These are phyloP conservation scores for Acromyrmex heyeri DNA, from an alignment of 1,140 invertebrate species.

Conservation along the genomic window DNA sequence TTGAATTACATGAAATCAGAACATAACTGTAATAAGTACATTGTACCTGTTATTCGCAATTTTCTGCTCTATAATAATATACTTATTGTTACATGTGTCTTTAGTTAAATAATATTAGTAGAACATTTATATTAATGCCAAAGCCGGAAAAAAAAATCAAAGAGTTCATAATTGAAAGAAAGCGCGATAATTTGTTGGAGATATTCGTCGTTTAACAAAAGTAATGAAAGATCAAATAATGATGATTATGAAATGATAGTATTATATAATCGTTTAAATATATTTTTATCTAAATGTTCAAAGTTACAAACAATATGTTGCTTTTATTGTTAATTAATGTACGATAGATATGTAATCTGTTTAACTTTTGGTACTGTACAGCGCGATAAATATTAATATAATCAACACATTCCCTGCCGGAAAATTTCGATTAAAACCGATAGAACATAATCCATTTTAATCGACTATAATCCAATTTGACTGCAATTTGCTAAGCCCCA, in stretches of 20 bases:
- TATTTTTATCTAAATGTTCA: neutral
- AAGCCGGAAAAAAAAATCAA: neutral
- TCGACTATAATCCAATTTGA: too few species aligned
- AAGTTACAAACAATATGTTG: neutral
- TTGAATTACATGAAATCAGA: neutral
- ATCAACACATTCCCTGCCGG: neutral
- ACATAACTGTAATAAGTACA: slow-evolving; percentile 6
- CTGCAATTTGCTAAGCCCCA: too few species aligned
- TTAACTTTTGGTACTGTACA: slow-evolving; percentile 45
- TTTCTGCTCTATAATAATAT: slow-evolving; percentile 32
- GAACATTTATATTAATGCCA: neutral
- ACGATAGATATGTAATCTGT: slow-evolving; percentile 22
- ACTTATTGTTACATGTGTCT: neutral
- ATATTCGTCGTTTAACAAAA: neutral
- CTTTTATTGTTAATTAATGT: slow-evolving; percentile 21
- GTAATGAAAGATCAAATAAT: neutral
- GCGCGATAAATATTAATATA: slow-evolving; percentile 38
- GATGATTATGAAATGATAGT: neutral
- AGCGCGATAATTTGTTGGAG: neutral
- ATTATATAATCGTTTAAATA: neutral
- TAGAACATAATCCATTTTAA: too few species aligned
- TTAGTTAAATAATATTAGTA: slow-evolving; percentile 6
- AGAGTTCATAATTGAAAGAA: slow-evolving; percentile 17
- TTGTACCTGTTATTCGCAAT: slow-evolving; percentile 19
- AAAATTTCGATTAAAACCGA: too few species aligned